Evolutionary conservation across 2,113 vertebrate species (phyloP), one percentile per base, ranked within the genome.

Genomic region (Canis aureus): DNA sequence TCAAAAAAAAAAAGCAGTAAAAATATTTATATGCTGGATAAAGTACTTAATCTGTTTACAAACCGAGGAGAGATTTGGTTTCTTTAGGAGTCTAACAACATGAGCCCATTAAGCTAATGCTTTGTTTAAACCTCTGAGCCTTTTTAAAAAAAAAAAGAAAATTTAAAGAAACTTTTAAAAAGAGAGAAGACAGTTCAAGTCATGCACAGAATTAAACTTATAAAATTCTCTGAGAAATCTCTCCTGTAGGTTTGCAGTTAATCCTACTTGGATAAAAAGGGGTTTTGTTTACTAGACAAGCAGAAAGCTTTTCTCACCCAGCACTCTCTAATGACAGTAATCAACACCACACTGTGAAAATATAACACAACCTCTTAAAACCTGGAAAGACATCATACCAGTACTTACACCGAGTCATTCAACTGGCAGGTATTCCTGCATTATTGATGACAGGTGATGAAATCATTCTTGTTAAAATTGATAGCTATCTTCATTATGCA

Each of bases 401-500:
- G 59, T 23, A 59, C 51, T 57, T 78, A 92, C 15, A 73, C 1
- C 8, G 20, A 81, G 35, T 87, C 60, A 53, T 84, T 97, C 71
- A 81, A 97, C 82, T 16, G 91, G 69, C 69, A 85, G 88, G 64
- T 60, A 88, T 73, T 96, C 94, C 92, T 97, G 29, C 95, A 97
- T 96, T 96, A 96, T 35, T 96, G 59, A 97, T 60, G 51, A 64
- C 27, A 84, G 80, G 32, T 29, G 29, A 94, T 94, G 51, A 95
- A 97, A 92, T 96, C 57, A 74, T 38, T 92, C 79, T 81, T 95
- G 81, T 83, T 97, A 84, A 97, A 95, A 94, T 7, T 60, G 80
- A 96, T 85, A 91, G 90, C 79, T 96, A 94, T 94, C 69, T 90
- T 86, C 67, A 85, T 92, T 96, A 97, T 32, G 43, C 62, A 93